A percentile compares a stretch with the other conserved stretches of the same genome.
phyloP scores from a whole-genome alignment of 1,140 invertebrate species.

The Pseudoatta argentina region DNA sequence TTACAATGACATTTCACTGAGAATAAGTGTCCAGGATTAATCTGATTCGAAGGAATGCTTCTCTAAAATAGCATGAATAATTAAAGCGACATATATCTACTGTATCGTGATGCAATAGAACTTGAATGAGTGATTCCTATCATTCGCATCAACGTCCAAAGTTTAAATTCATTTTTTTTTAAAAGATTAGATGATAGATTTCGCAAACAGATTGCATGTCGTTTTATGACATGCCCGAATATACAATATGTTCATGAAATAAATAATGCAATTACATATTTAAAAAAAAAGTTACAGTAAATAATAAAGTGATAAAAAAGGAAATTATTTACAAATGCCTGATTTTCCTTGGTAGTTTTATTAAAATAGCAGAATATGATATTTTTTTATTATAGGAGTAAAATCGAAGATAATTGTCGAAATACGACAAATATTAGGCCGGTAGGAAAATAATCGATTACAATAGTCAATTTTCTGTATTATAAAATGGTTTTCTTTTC shows the following conservation, averaged over 20 bases:
- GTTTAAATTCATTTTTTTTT: not conserved
- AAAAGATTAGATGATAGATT: not conserved
- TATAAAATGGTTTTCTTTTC: no score
- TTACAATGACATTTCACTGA: not conserved
- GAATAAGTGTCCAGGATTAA: not conserved
- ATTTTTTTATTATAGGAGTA: not conserved
- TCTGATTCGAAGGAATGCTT: not conserved
- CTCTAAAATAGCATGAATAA: not conserved
- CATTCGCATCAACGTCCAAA: not conserved
- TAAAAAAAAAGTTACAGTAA: no score
- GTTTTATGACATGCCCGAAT: not conserved
- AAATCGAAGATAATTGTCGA: slow-evolving; percentile 5
- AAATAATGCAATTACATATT: not conserved
- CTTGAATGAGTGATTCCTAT: not conserved
- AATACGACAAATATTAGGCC: not conserved
- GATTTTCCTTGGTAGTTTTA: no score
- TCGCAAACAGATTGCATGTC: not conserved
- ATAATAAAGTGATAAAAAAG: no score
- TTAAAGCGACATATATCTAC: not conserved
- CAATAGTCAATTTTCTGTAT: no score
- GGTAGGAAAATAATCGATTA: no score
- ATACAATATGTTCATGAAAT: not conserved
- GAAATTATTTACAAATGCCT: no score
- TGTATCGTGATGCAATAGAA: slow-evolving; percentile 4
- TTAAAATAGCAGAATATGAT: no score